Evolutionary conservation across 2,113 vertebrate species (phyloP).

Genomic region (Puffinus mauretanicus): DNA sequence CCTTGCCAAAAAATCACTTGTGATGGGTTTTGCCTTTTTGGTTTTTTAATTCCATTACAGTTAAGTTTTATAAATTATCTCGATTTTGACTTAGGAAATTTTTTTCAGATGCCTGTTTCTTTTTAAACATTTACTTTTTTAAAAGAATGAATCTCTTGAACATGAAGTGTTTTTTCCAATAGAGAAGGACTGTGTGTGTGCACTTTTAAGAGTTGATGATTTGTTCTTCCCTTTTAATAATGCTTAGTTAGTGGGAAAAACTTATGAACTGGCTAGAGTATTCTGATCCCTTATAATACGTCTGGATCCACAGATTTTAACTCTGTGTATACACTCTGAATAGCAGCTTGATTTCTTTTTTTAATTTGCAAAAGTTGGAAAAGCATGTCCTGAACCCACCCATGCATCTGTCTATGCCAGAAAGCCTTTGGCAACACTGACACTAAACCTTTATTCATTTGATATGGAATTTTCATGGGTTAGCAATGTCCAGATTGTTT

Average conservation of each 20-base stretch:
- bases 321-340: not conserved
- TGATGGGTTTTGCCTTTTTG: not conserved
- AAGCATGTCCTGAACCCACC: not conserved
- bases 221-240: not conserved
- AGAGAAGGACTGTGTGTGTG: not conserved
- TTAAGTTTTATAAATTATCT: not conserved
- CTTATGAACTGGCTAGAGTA: not conserved
- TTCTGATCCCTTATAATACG: not conserved
- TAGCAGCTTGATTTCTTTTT: not conserved
- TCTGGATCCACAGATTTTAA: not conserved
- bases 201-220: not conserved
- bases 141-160: not conserved
- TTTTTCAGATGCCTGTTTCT: not conserved
- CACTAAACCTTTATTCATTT: not conserved
- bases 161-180: not conserved
- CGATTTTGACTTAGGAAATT: not conserved
- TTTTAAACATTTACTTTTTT: not conserved
- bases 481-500: not conserved
- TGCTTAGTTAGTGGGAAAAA: not conserved
- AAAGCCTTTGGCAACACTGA: not conserved
- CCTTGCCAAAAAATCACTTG: constrained; percentile 2
- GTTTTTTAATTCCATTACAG: not conserved
- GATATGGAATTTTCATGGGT: not conserved
- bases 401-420: not conserved
- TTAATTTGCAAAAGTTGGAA: not conserved